Percentiles rank a stretch among this genome's conserved stretches.
Conservation (phyloP, 2,888 invertebrate genomes). For the Cryptophagus acutangulus region DNA sequence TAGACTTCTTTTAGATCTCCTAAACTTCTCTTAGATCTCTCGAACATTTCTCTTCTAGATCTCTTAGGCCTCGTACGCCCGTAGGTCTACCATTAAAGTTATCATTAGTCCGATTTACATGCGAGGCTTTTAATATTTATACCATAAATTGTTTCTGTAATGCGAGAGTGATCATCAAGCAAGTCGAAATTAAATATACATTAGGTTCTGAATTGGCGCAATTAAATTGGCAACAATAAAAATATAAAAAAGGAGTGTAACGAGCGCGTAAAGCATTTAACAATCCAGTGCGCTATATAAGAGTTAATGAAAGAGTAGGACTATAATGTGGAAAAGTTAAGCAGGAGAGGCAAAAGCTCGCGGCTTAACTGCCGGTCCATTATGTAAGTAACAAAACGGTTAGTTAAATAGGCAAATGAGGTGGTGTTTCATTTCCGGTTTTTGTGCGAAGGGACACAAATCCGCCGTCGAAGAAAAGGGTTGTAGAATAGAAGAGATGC, state of each 20-base stretch:
- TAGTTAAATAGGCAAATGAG: slow-evolving; percentile 42
- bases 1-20: too few species aligned
- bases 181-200: slow-evolving; percentile 1
- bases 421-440: slow-evolving; percentile 31
- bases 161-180: too few species aligned
- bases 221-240: background rate
- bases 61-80: too few species aligned
- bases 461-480: slow-evolving; percentile 32
- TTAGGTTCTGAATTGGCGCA: background rate
- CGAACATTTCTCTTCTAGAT: too few species aligned
- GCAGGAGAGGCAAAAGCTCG: slow-evolving; percentile 7
- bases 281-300: background rate
- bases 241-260: background rate
- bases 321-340: too few species aligned
- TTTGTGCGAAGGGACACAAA: slow-evolving; percentile 34
- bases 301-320: slow-evolving; percentile 1
- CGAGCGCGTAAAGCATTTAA: background rate
- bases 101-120: too few species aligned
- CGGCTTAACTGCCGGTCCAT: slow-evolving; percentile 20
- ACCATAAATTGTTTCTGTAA: too few species aligned
- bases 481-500: slow-evolving; percentile 6
- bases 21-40: too few species aligned
- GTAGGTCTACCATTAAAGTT: too few species aligned
- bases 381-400: slow-evolving; percentile 38
- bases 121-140: too few species aligned